Base-by-base conservation (phyloP, 2,888 invertebrate species). In the Polyploca ridens region DNA sequence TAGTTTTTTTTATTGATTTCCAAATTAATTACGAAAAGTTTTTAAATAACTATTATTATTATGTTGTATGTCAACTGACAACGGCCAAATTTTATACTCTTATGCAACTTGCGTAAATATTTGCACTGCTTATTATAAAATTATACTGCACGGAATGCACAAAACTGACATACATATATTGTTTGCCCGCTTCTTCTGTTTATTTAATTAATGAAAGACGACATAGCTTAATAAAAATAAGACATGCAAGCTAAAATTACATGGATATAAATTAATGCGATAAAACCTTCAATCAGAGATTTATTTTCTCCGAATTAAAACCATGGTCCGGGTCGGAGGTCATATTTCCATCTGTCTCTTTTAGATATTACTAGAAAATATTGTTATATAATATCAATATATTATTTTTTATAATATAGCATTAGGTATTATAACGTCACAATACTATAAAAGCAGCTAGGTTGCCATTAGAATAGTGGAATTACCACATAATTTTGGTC, bases 111-210 rank as follows among this genome's bases (percentile, higher is more conserved):
- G 87, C 86, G 84, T 90, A 87, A 83, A 88, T 86, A 89, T 81
- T 76, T 89, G 93, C 93, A 93, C 93, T 90, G 93, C 93, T 92
- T 93, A 83, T 85, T 88, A 87, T 86, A 87, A 84, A 86, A 87
- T 84, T 86, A 87, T 87, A 84, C 84, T 90, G 93, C 93, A 94
- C 93, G 93, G 75, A 86, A 79, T 88, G 93, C 93, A 91, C 84
- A 69, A 66, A 64, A 54, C 84, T 74, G 68, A 68, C 73, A 80
- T 83, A 82, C 82, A 68, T 87, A 81, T 83, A 86, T 85, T 81
- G 85, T 92, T 92, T 91, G 89, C 89, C 83, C 79, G 91, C 91
- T 93, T 91, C 75, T 85, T 88, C 79, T 83, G 70, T 86, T 84
- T 82, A 79, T 81, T 82, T 82, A 76, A n/a, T 19, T 54, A 11